A percentile compares a stretch with the other conserved stretches of the same genome.
Conservation (phyloP, 2,113 vertebrate genomes). For the Tachysurus vachellii region DNA sequence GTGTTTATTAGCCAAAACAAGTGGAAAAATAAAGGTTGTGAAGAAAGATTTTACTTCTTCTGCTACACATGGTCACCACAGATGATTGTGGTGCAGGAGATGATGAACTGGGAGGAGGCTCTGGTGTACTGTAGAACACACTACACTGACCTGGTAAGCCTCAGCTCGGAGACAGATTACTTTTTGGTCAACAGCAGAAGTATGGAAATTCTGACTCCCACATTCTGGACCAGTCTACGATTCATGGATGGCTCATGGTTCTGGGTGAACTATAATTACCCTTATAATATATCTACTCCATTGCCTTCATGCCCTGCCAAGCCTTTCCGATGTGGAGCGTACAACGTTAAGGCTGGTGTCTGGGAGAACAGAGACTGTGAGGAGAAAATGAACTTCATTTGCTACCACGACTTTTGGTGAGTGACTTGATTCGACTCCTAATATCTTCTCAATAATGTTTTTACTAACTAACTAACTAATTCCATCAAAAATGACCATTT, state of each 20-base stretch:
- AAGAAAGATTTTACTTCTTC: background rate
- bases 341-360: background rate
- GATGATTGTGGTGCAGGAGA: slow-evolving; percentile 16
- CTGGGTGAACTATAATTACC: background rate
- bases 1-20: background rate
- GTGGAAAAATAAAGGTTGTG: background rate
- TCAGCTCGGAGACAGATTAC: background rate
- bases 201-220: background rate
- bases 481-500: background rate
- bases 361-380: slow-evolving; percentile 18
- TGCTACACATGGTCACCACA: slow-evolving; percentile 11
- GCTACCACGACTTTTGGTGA: background rate
- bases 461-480: background rate
- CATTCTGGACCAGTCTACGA: slow-evolving; percentile 12
- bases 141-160: slow-evolving; percentile 17
- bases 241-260: slow-evolving; percentile 18
- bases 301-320: background rate
- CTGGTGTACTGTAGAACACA: slow-evolving; percentile 8
- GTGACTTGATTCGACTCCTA: background rate
- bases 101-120: slow-evolving; percentile 18
- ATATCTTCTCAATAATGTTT: background rate
- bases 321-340: background rate
- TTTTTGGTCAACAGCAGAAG: background rate
- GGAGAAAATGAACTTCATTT: slow-evolving; percentile 29
- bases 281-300: too few relatives aligned